Percentiles rank a stretch among this genome's conserved stretches.
These are phyloP conservation scores for Pterocles burchelli DNA, from an alignment of 2,113 vertebrate genomes.

Conservation along the genomic window DNA sequence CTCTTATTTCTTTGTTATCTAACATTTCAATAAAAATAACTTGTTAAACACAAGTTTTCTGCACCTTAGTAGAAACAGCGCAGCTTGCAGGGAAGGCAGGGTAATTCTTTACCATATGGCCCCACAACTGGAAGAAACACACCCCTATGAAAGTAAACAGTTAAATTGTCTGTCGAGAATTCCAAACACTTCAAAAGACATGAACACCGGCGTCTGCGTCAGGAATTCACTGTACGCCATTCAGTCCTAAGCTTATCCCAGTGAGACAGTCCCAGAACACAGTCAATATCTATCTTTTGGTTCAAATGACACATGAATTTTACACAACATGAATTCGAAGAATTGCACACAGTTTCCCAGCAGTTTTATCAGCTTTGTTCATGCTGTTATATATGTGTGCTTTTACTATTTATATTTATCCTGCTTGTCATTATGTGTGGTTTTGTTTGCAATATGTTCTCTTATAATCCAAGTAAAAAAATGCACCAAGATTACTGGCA, in stretches of 20 bases:
- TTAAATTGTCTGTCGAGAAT: background rate
- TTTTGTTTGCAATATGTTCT: background rate
- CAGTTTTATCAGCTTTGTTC: background rate
- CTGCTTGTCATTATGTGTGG: background rate
- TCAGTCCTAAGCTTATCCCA: background rate
- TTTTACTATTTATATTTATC: background rate
- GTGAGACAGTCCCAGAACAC: accelerated
- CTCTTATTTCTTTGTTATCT: background rate
- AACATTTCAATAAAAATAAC: background rate
- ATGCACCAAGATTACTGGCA: background rate
- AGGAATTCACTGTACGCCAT: background rate
- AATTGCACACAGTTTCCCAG: background rate
- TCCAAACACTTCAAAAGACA: background rate
- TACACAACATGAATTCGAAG: background rate
- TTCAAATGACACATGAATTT: background rate
- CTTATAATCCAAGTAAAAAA: background rate
- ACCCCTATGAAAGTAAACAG: background rate
- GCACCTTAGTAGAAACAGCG: background rate
- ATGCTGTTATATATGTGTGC: background rate
- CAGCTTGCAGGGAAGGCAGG: background rate
- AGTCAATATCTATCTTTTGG: background rate
- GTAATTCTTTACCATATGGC: background rate
- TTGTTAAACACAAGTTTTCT: background rate
- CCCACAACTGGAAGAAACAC: background rate
- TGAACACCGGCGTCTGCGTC: background rate